A percentile compares a stretch with the other conserved stretches of the same genome.
Evolutionary conservation across 1,140 invertebrate genomes (phyloP).

Genomic region (Zaprionus taronus): DNA sequence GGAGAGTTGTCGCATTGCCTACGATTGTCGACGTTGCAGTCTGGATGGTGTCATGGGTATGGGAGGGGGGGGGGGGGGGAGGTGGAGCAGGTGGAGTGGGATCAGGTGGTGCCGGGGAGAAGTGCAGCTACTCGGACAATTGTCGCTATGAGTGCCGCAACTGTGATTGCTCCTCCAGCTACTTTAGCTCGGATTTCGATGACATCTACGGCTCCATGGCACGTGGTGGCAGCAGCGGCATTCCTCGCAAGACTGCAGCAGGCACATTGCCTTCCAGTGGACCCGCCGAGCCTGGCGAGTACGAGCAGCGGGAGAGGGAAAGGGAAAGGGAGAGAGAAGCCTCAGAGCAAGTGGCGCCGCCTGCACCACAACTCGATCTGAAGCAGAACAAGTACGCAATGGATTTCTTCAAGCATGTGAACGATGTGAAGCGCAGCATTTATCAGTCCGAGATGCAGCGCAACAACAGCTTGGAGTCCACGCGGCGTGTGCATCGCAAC

Average conservation of each 20-base stretch:
- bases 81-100: not conserved
- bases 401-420: conserved; percentile 84
- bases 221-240: conserved; percentile 71
- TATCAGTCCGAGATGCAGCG: conserved; percentile 82
- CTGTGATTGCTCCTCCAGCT: conserved; percentile 83
- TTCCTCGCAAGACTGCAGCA: conserved; percentile 75
- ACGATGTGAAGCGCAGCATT: conserved; percentile 83
- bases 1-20: conserved; percentile 80
- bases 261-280: conserved; percentile 70
- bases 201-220: conserved; percentile 75
- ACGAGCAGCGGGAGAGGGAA: conserved; percentile 14
- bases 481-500: conserved; percentile 27
- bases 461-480: conserved; percentile 68
- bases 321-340: not conserved
- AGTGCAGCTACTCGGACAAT: conserved; percentile 81
- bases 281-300: conserved; percentile 26
- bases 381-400: conserved; percentile 83
- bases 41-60: conserved; percentile 67
- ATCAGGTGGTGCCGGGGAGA: conserved; percentile 38
- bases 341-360: conserved; percentile 2
- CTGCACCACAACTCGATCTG: conserved; percentile 56
- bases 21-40: conserved; percentile 80
- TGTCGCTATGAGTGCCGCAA: conserved; percentile 83
- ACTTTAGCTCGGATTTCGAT: conserved; percentile 84
- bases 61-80: not conserved